Evolutionary conservation across 2,113 vertebrate species (phyloP).

Genomic region (Helogale parvula): DNA sequence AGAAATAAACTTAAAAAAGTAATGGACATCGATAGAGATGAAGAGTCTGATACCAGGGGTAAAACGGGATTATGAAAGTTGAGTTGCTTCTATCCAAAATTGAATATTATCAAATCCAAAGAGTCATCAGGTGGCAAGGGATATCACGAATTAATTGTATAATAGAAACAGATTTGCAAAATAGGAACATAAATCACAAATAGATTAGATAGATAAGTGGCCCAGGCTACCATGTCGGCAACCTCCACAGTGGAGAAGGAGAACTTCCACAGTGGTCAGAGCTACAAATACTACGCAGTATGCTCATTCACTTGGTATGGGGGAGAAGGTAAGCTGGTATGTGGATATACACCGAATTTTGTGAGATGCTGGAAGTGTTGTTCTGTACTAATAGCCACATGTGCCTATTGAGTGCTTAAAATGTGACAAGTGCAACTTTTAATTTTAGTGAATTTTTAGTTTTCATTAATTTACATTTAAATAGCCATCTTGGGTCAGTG

Average conservation of each 20-base stretch:
- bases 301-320: not conserved
- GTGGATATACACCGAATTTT: not conserved
- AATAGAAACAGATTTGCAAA: not conserved
- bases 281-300: not conserved
- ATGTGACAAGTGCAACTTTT: not conserved
- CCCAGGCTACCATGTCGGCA: not conserved
- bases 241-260: not conserved
- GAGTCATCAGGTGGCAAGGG: not conserved
- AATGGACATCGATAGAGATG: not conserved
- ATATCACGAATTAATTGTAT: not conserved
- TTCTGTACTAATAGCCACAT: not conserved
- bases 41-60: not conserved
- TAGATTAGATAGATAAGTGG: too few species aligned
- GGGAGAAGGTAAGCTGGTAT: not conserved
- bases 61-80: not conserved
- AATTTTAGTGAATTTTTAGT: not conserved
- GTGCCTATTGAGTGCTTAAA: not conserved
- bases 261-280: not conserved
- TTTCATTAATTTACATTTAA: not conserved
- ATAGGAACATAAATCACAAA: not conserved
- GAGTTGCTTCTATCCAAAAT: not conserved
- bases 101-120: not conserved
- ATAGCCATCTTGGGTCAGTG: not conserved
- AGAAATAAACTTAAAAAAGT: too few species aligned
- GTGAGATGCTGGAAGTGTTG: not conserved